A percentile compares a stretch with the other conserved stretches of the same genome.
Conservation (phyloP, 2,113 vertebrate species). For the Cryptomyrus ogoouensis region DNA sequence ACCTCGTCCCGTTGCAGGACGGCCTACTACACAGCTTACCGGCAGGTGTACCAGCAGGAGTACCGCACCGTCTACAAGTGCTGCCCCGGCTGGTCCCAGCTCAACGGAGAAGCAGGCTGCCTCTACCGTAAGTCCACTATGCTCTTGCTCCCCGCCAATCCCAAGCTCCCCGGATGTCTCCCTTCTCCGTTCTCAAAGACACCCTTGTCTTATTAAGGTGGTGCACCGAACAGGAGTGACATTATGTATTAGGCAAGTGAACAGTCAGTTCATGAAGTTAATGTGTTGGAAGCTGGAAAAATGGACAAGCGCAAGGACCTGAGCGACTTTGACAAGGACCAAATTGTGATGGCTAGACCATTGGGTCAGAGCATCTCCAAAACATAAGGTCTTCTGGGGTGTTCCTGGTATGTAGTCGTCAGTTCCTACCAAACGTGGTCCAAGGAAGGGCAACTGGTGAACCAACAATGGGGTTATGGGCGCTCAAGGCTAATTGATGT, state of each 20-base stretch:
- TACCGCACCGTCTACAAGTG: slow-evolving; percentile 67
- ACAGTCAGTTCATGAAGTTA: background rate
- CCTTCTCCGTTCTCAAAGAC: background rate
- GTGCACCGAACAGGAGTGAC: background rate
- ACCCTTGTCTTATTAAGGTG: background rate
- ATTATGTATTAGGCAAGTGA: background rate
- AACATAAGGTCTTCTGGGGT: background rate
- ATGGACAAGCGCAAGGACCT: background rate
- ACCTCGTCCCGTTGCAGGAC: slow-evolving; percentile 59
- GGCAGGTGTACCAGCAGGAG: slow-evolving; percentile 70
- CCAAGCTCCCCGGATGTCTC: background rate
- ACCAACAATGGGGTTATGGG: background rate
- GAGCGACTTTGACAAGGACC: background rate
- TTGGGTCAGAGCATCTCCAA: background rate
- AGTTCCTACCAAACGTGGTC: too few species aligned
- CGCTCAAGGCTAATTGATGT: background rate
- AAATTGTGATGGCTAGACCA: background rate
- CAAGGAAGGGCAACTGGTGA: too few species aligned
- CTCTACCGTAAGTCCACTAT: slow-evolving; percentile 74
- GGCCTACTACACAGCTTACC: slow-evolving; percentile 68
- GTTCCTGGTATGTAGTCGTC: too few species aligned
- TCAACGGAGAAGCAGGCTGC: slow-evolving; percentile 68
- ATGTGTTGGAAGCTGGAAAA: background rate
- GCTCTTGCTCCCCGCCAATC: background rate
- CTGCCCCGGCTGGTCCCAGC: slow-evolving; percentile 80